These are phyloP conservation scores for Augochlora pura DNA, from an alignment of 1,140 invertebrate genomes.

Conservation along the genomic window DNA sequence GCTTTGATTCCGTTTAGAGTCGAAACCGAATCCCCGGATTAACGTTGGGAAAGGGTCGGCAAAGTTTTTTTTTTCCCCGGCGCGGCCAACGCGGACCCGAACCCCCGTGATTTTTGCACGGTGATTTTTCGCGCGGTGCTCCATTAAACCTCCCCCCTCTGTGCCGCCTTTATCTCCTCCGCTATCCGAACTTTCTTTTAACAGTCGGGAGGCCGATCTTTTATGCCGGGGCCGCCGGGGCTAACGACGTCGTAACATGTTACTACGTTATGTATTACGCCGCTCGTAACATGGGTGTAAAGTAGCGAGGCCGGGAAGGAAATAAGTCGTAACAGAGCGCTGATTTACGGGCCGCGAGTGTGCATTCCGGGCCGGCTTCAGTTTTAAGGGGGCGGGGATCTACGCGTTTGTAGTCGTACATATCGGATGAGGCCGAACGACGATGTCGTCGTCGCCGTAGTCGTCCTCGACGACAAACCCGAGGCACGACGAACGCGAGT, in stretches of 20 bases:
- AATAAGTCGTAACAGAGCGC: conserved; percentile 47
- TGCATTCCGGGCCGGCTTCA: conserved; percentile 18
- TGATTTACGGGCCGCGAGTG: conserved; percentile 55
- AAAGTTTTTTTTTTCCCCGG: no score
- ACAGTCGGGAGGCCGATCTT: conserved; percentile 20
- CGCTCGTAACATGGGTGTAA: conserved; percentile 28
- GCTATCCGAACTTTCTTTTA: conserved; percentile 34
- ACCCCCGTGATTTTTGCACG: neutral
- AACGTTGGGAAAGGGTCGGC: no score
- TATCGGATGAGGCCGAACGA: conserved; percentile 31
- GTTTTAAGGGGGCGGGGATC: conserved; percentile 43
- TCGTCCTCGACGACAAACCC: no score
- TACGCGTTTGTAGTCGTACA: conserved; percentile 7
- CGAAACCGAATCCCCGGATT: no score
- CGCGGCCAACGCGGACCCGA: no score
- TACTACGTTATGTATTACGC: conserved; percentile 57
- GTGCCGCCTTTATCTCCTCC: neutral
- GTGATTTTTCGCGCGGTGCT: conserved; percentile 23
- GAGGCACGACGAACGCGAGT: conserved; percentile 36
- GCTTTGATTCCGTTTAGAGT: no score
- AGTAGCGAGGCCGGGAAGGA: conserved; percentile 24
- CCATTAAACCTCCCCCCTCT: conserved; percentile 45
- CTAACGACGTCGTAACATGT: conserved; percentile 53
- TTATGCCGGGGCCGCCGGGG: conserved; percentile 5
- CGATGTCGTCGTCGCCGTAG: neutral